Percentiles rank a stretch among this genome's conserved stretches.
Evolutionary conservation across 2,113 vertebrate genomes (phyloP).

Genomic region (Capra hircus): DNA sequence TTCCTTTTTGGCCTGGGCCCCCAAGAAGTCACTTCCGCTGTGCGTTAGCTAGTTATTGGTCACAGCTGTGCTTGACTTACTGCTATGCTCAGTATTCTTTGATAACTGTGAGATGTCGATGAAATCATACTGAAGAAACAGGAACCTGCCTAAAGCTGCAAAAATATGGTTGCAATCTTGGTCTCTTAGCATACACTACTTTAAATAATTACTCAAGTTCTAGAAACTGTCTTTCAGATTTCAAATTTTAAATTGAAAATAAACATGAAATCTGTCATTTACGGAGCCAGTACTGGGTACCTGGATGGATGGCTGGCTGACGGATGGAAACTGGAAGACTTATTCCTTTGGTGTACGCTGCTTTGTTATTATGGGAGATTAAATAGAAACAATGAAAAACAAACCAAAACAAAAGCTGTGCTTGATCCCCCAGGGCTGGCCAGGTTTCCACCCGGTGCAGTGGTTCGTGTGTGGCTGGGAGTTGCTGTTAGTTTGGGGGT

Average conservation of each 20-base stretch:
- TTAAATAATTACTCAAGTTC: neutral
- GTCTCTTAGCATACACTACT: neutral
- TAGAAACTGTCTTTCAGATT: neutral
- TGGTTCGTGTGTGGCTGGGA: neutral
- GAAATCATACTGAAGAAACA: neutral
- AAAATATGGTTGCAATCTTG: neutral
- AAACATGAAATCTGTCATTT: neutral
- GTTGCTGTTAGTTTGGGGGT: neutral
- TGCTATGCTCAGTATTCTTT: neutral
- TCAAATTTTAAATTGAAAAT: neutral
- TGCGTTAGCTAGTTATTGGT: neutral
- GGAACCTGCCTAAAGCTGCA: neutral
- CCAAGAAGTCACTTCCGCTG: rapidly evolving
- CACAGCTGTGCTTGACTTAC: neutral
- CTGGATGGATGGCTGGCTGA: neutral
- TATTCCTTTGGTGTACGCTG: neutral
- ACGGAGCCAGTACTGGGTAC: neutral
- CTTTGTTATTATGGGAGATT: neutral
- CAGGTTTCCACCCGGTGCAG: neutral
- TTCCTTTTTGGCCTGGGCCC: neutral
- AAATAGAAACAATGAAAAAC: neutral
- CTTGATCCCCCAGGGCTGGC: neutral
- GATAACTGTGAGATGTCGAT: neutral
- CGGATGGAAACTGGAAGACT: neutral
- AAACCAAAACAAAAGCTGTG: neutral